phyloP scores from a whole-genome alignment of 1,140 invertebrate species.

The Hetaerina americana region DNA sequence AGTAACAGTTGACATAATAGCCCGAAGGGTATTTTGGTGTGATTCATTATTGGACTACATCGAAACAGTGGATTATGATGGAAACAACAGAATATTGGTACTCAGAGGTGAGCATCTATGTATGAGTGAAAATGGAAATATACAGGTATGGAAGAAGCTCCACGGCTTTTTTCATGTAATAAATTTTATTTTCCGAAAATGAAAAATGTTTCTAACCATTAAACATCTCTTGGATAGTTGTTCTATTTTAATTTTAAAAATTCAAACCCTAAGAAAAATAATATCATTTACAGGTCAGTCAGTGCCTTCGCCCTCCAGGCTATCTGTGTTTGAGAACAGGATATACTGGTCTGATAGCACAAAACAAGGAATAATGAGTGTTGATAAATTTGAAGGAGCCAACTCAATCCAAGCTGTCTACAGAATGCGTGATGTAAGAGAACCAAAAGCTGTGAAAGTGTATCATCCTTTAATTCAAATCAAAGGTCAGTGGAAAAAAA shows the following conservation, averaged over 20 bases:
- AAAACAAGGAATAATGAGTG: conserved; percentile 83
- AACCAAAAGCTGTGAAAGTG: conserved; percentile 72
- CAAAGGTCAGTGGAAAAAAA: no score
- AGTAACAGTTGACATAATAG: conserved; percentile 73
- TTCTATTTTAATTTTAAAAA: no score
- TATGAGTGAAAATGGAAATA: no score
- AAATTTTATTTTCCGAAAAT: neutral
- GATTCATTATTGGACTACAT: conserved; percentile 94
- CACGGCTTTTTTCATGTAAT: neutral
- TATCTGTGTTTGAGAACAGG: conserved; percentile 80
- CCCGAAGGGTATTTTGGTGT: conserved; percentile 87
- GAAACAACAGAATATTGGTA: conserved; percentile 61
- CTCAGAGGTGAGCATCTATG: no score
- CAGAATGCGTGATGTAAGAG: conserved; percentile 56
- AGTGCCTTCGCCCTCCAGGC: conserved; percentile 71
- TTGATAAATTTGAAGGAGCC: conserved; percentile 75
- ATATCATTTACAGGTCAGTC: conserved; percentile 43
- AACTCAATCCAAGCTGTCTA: conserved; percentile 65
- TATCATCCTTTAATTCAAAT: conserved; percentile 67
- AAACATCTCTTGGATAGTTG: no score
- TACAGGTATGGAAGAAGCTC: no score
- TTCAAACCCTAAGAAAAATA: neutral
- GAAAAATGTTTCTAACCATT: no score
- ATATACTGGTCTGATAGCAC: conserved; percentile 94
- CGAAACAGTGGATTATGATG: conserved; percentile 92